Evolutionary conservation across 1,140 invertebrate genomes (phyloP), one percentile per base, ranked within the genome.

Genomic region (Atta cephalotes): DNA sequence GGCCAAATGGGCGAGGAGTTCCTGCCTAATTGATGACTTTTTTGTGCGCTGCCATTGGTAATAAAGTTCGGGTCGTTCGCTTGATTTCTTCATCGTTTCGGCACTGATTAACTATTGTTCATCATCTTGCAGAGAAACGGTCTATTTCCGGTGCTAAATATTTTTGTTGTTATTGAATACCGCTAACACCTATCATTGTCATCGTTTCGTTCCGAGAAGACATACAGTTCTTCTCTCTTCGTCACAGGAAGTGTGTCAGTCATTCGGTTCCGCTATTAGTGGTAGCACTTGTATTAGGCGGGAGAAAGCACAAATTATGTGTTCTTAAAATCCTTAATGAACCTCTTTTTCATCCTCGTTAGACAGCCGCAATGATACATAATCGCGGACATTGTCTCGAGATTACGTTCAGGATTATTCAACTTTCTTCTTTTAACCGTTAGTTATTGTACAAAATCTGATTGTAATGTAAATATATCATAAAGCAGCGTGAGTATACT

Each of bases 71-170:
- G 31, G 3, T 31, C 3, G 31, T 31, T 74, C 35, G 80, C 53
- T 45, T 21, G 21, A 14, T 88, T 72, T 82, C 77, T 79, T 86
- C 72, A 72, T 71, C 91, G 72, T 91, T 91, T 88, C 86, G 76
- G 4, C 31, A 0, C 78, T 85, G 91, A 87, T 92, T 90, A 72
- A 87, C 86, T 88, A 89, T 92, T 91, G 90, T 92, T 92, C 74
- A 82, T 76, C 87, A 87, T 51, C 74, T 56, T 70, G 9, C 39
- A 45, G 72, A 77, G 84, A 78, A 91, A 88, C 86, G 90, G 66
- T 87, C 85, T 91, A 91, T 92, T 92, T 92, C 90, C 90, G 91
- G 88, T 88, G 80, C 53, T 85, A 53, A 25, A 85, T 91, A 85
- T 81, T 87, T 78, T 87, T 51, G 53, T 81, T 72, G 14, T 72